Evolutionary conservation across 2,797 vertebrate genomes (phyloP).

Genomic region (Gadopsis bispinosus): DNA sequence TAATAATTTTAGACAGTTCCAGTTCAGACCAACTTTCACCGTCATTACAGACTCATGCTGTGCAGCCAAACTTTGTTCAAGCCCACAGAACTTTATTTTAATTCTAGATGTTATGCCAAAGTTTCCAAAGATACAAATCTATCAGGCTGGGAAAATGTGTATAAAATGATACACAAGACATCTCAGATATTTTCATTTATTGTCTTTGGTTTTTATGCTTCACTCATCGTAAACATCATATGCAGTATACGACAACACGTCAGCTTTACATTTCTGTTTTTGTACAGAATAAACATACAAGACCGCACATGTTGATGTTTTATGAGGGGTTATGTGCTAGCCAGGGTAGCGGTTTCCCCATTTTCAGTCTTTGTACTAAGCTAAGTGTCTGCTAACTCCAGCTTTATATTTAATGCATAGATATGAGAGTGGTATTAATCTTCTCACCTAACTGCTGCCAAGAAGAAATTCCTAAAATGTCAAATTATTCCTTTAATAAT

Average conservation of each 20-base stretch:
- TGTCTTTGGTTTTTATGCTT: not conserved
- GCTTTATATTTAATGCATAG: not conserved
- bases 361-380: not conserved
- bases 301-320: too few relatives aligned
- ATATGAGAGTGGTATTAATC: not conserved
- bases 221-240: not conserved
- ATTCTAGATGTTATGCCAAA: not conserved
- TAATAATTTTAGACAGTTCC: constrained; percentile 21
- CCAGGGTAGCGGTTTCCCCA: not conserved
- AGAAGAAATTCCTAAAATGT: not conserved
- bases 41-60: not conserved
- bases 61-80: constrained; percentile 10
- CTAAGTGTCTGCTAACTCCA: not conserved
- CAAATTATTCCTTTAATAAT: not conserved
- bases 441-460: not conserved
- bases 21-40: constrained; percentile 14
- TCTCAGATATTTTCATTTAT: not conserved
- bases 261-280: not conserved
- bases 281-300: not conserved
- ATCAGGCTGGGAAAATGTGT: not conserved
- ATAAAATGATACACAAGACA: not conserved
- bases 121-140: constrained; percentile 6
- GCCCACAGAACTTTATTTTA: constrained; percentile 1
- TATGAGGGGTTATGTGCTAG: too few relatives aligned
- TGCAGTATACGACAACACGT: not conserved